Evolutionary conservation across 1,140 invertebrate species (phyloP).

Genomic region (Lepidotrigona ventralis): DNA sequence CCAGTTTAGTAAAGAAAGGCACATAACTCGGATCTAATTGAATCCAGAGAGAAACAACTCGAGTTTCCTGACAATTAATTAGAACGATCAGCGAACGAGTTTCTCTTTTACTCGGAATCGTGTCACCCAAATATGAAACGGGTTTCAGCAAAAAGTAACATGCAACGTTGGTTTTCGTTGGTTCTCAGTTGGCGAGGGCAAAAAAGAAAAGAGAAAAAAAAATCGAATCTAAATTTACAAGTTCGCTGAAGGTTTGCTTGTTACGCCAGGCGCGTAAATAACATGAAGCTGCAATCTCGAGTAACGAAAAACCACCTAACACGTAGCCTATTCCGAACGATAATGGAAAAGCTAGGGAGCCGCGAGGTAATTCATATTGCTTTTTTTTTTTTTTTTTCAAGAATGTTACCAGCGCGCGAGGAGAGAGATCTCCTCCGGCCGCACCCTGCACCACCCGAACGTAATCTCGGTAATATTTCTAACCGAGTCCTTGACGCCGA

Average conservation of each 20-base stretch:
- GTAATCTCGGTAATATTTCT: conserved; percentile 53
- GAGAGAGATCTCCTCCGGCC: conserved; percentile 16
- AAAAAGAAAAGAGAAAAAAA: too few species aligned
- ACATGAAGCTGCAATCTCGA: neutral
- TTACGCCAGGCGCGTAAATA: neutral
- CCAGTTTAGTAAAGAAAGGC: neutral
- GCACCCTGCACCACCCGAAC: conserved; percentile 37
- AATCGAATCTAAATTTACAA: neutral
- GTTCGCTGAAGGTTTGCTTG: neutral
- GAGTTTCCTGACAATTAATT: conserved; percentile 38
- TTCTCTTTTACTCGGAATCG: conserved; percentile 29
- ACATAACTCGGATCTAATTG: neutral
- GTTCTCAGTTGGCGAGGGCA: too few species aligned
- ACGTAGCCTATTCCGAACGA: neutral
- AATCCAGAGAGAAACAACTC: neutral
- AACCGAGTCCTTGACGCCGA: conserved; percentile 48
- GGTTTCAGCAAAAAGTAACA: neutral
- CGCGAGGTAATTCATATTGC: conserved; percentile 4
- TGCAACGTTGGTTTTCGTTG: too few species aligned
- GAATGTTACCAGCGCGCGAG: neutral
- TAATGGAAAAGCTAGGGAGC: conserved; percentile 14
- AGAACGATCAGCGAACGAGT: conserved; percentile 13
- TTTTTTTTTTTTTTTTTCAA: neutral
- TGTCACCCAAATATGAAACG: neutral
- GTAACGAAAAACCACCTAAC: neutral